Conservation (phyloP, 2,888 invertebrate species). For the Eupithecia insigniata region DNA sequence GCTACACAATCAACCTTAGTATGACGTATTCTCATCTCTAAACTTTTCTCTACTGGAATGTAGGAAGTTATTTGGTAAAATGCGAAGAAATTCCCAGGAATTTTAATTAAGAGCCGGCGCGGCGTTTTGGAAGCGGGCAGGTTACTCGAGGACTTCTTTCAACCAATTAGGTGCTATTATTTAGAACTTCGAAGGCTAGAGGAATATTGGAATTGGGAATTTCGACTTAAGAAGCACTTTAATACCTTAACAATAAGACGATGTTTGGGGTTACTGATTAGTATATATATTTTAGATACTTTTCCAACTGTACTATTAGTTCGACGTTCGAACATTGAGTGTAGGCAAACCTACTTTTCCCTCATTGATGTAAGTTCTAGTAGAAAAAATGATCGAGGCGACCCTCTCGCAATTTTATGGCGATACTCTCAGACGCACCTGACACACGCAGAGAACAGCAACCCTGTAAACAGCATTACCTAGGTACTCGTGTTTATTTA, state of each 20-base stretch:
- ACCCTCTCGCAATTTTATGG: background rate
- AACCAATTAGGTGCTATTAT: slow-evolving; percentile 43
- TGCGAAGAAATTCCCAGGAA: slow-evolving; percentile 45
- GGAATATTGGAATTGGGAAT: background rate
- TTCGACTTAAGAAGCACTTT: background rate
- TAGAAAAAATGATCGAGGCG: background rate
- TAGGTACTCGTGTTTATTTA: no score
- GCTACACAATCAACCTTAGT: background rate
- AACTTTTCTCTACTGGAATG: slow-evolving; percentile 23
- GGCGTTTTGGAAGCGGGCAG: slow-evolving; percentile 37
- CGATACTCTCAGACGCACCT: background rate
- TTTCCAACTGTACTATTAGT: background rate
- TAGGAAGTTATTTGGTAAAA: slow-evolving; percentile 24
- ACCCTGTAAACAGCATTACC: background rate
- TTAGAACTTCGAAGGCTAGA: slow-evolving; percentile 13
- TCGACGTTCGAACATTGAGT: background rate
- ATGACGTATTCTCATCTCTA: background rate
- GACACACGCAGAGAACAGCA: background rate
- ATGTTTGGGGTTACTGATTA: background rate
- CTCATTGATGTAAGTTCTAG: background rate
- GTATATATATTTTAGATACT: background rate
- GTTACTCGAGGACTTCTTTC: slow-evolving; percentile 46
- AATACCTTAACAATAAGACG: background rate
- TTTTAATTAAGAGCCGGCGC: slow-evolving; percentile 46
- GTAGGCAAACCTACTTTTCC: background rate